Conservation (phyloP, 2,797 vertebrate genomes). For the Ceryle rudis region DNA sequence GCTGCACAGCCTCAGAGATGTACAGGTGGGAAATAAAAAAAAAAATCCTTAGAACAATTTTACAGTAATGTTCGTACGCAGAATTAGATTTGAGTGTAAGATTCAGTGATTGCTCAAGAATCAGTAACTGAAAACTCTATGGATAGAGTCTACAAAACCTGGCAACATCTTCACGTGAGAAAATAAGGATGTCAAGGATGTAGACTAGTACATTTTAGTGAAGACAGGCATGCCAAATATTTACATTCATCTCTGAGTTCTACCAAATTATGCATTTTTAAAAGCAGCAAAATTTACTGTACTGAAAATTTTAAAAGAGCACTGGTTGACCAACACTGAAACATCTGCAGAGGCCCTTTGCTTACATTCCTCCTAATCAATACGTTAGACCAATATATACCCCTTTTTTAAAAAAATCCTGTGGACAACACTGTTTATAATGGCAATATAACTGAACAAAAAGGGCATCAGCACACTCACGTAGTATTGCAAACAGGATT, state of each 20-base stretch:
- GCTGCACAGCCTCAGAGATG: background rate
- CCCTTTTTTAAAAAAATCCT: background rate
- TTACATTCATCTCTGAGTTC: background rate
- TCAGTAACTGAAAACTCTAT: background rate
- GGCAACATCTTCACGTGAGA: background rate
- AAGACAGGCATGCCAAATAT: background rate
- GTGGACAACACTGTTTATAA: background rate
- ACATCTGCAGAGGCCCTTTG: background rate
- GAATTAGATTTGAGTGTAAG: background rate
- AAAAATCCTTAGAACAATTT: background rate
- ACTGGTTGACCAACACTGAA: background rate
- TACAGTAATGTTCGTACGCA: background rate
- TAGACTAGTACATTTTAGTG: background rate
- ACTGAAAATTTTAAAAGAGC: background rate
- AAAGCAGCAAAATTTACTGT: background rate
- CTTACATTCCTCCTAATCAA: background rate
- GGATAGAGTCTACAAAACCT: background rate
- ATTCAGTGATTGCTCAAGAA: background rate
- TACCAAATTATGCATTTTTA: background rate
- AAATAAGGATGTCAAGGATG: background rate
- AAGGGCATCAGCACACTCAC: background rate
- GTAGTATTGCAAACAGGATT: background rate
- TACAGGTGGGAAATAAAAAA: background rate
- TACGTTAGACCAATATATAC: background rate
- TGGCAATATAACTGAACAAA: background rate